A percentile compares a stretch with the other conserved stretches of the same genome.
Conservation (phyloP, 2,113 vertebrate species). For the Jaculus jaculus region DNA sequence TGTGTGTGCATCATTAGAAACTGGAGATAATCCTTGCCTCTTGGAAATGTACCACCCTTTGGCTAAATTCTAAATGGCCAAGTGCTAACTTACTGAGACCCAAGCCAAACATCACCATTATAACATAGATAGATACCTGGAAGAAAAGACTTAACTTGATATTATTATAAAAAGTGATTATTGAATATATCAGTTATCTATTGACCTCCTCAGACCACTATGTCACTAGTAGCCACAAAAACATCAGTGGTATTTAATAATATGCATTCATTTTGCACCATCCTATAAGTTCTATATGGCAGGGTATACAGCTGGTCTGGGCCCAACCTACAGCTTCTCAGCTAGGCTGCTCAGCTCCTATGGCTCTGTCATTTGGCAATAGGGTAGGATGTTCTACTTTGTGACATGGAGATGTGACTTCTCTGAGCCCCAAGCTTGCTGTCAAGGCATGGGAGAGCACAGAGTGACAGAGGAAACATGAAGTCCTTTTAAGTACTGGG, state of each 20-base stretch:
- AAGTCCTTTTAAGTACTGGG: background rate
- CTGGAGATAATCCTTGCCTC: background rate
- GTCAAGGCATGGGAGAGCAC: background rate
- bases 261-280: background rate
- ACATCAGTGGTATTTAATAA: background rate
- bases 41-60: background rate
- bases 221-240: background rate
- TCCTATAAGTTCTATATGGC: background rate
- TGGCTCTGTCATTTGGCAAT: background rate
- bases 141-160: background rate
- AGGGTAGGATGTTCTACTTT: background rate
- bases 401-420: background rate
- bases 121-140: background rate
- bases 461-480: background rate
- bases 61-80: background rate
- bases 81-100: background rate
- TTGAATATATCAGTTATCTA: background rate
- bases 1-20: background rate
- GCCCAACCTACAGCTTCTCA: background rate
- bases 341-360: background rate
- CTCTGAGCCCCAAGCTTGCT: background rate
- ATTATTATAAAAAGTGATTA: background rate
- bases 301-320: background rate
- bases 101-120: background rate
- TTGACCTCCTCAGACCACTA: background rate